Base-by-base conservation (phyloP, 2,113 vertebrate genomes). In the Myrmophylax atrothorax region DNA sequence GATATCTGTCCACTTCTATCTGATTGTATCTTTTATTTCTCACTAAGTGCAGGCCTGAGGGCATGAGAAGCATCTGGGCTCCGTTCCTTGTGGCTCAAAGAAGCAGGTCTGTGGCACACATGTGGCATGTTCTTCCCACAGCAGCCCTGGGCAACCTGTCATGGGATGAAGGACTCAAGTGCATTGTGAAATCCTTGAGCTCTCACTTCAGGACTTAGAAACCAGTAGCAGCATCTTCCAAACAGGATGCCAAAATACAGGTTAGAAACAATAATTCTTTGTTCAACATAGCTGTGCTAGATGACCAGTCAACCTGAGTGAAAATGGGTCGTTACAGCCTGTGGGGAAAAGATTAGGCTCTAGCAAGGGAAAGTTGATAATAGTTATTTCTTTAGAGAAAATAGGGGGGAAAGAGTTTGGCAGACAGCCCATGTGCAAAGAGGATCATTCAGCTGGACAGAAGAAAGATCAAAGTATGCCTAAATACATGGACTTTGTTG, bases 31-130 rank as follows among this genome's bases (percentile, higher is more conserved):
- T 83, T 72, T 49, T 3, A 23, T 73, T 77, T 69, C 20, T 83
- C 56, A 26, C 18, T 33, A 46, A 52, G 24, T 8, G 18, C 31
- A 40, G 58, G 18, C 12, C 3, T 7, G 18, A 20, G 38, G 56
- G 33, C 44, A 50, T 0, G 2, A 74, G 25, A 78, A 87, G 8
- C 20, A 64, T 18, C 67, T 64, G 76, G 75, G 8, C 14, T 50
- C 58, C 83, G 29, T 9, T 69, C 10, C 78, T 42, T 16, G 31
- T 42, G 40, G 40, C 40, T 42, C 40, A 42, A 42, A 42, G 40
- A 42, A 42, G 20, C 29, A 47, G 18, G 7, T 84, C 18, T 38
- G 18, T 76, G 44, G 26, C 62, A 47, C 14, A 15, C 0, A 0
- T 4, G 1, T 8, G 38, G 6, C 5, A 12, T 0, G 0, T 38